These are phyloP conservation scores for Yoshiicerus persimilis DNA, from an alignment of 1,140 invertebrate genomes.

Conservation along the genomic window DNA sequence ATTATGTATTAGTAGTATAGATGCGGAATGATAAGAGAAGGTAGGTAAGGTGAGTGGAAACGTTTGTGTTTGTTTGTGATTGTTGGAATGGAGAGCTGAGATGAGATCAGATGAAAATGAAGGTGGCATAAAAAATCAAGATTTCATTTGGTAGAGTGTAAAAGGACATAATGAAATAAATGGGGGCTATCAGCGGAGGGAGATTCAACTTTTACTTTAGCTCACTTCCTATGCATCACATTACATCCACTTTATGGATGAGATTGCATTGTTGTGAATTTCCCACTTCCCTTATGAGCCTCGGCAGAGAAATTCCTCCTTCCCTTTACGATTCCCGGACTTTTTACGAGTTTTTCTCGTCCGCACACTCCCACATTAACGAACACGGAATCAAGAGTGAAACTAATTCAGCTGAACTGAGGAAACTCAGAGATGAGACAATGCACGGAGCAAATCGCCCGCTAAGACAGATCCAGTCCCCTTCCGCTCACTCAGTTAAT, in stretches of 20 bases:
- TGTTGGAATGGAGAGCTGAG: background rate
- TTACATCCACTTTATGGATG: conserved; percentile 20
- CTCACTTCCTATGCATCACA: background rate
- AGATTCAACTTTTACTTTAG: background rate
- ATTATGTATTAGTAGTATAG: too few species aligned
- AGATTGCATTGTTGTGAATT: conserved; percentile 19
- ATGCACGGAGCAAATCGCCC: too few species aligned
- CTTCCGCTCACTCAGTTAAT: background rate
- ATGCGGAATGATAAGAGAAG: too few species aligned
- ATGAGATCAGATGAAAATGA: background rate
- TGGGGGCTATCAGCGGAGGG: conserved; percentile 1
- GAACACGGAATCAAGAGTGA: background rate
- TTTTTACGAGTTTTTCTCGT: conserved; percentile 12
- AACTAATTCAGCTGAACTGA: background rate
- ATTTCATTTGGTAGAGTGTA: conserved; percentile 20
- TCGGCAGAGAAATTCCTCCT: conserved; percentile 1
- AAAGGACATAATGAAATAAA: conserved; percentile 18
- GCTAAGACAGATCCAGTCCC: too few species aligned
- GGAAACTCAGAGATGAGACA: background rate
- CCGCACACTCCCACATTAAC: background rate
- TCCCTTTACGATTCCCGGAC: background rate
- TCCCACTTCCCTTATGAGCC: background rate
- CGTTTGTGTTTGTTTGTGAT: background rate
- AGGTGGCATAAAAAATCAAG: conserved; percentile 17
- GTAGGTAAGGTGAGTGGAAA: too few species aligned